Evolutionary conservation across 2,113 vertebrate species (phyloP), one percentile per base, ranked within the genome.

Genomic region (Nothoprocta perdicaria): DNA sequence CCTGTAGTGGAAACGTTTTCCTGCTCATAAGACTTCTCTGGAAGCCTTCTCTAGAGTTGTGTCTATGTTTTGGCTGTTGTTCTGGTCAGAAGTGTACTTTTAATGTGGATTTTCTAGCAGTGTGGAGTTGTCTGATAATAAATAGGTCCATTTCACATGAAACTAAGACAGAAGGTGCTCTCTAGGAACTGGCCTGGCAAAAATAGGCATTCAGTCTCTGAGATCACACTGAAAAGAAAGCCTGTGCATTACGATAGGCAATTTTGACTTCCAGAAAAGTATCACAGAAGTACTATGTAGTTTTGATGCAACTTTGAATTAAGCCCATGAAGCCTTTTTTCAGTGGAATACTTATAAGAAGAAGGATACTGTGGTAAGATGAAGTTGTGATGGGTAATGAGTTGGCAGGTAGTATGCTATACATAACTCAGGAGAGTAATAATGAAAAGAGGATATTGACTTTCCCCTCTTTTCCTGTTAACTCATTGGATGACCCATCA

Each of bases 121-220:
- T 24, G 50, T 0, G 0, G 6, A n/a, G 3, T 40, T 84, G 40
- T 53, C 8, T 26, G 43, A 73, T 13, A 27, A 19, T 27, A 73
- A 43, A 3, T 31, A 11, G 24, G 13, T 23, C 69, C 0, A 38
- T 74, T 86, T 82, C 24, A 80, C 4, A 17, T 40, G n/a, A 81
- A 65, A 76, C 41, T 72, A 33, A 66, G 35, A 14, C n/a, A 13
- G 31, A 45, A 75, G 35, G 12, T 80, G 23, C 11, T 80, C 82
- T 69, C 48, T 21, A 73, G 55, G 23, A 86, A 8, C 41, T 45
- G 12, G 17, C 5, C 7, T 48, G 6, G 1, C 29, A 75, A 33
- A 33, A 84, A 76, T 7, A 7, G 23, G n/a, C 26, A 35, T 55
- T 86, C 43, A 40, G 33, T 61, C 8, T 15, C 17, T 4, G 5